Percentiles rank a stretch among this genome's conserved stretches.
Evolutionary conservation across 2,113 vertebrate genomes (phyloP).

Genomic region (Scalopus aquaticus): DNA sequence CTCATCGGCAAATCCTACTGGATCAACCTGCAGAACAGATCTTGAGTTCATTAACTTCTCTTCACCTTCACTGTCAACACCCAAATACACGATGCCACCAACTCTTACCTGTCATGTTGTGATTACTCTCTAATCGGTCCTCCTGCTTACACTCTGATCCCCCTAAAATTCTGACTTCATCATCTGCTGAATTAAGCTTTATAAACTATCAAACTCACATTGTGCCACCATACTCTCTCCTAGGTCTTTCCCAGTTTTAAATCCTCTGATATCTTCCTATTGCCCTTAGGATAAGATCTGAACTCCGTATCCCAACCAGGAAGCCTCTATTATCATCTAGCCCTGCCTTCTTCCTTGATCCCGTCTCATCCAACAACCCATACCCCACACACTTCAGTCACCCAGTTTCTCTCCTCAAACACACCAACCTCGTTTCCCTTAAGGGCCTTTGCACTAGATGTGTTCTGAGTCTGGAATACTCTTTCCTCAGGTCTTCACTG

Average conservation of each 20-base stretch:
- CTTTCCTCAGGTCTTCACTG: neutral
- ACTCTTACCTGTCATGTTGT: neutral
- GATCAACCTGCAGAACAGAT: neutral
- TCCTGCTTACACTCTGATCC: neutral
- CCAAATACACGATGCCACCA: neutral
- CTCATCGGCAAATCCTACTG: neutral
- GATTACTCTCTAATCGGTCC: neutral
- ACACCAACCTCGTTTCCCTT: neutral
- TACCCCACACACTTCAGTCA: neutral
- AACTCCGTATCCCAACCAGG: neutral
- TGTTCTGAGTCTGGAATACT: neutral
- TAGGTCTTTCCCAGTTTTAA: neutral
- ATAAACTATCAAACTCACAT: neutral
- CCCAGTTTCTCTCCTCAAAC: neutral
- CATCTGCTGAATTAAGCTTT: neutral
- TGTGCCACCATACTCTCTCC: neutral
- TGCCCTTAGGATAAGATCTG: neutral
- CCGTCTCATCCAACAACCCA: neutral
- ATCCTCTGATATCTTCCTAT: neutral
- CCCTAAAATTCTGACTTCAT: neutral
- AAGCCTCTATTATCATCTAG: neutral
- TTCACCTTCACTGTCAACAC: neutral
- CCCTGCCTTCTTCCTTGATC: too few relatives aligned
- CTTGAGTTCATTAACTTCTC: neutral
- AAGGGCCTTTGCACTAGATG: neutral